phyloP scores from a whole-genome alignment of 2,113 vertebrate genomes.

The Pontoporia blainvillei region DNA sequence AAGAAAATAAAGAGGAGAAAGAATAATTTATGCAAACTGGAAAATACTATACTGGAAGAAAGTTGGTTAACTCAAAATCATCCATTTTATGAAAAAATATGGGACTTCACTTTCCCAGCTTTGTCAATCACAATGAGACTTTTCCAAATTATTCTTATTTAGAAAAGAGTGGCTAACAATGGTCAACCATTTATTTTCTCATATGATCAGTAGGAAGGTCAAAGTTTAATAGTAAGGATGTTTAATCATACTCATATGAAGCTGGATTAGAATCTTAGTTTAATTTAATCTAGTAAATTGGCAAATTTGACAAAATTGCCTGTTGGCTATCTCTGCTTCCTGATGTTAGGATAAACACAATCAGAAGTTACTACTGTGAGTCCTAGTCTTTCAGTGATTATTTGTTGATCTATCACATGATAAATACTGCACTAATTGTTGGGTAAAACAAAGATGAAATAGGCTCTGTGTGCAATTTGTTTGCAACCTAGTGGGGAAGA shows the following conservation, averaged over 20 bases:
- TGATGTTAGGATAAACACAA: neutral
- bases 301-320: neutral
- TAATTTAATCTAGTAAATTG: neutral
- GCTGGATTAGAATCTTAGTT: neutral
- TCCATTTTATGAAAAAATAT: neutral
- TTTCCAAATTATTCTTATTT: neutral
- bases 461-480: neutral
- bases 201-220: neutral
- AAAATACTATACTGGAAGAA: neutral
- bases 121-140: neutral
- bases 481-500: neutral
- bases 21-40: neutral
- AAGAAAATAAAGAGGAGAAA: neutral
- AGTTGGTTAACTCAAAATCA: neutral
- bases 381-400: neutral
- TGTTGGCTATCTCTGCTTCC: neutral
- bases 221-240: neutral
- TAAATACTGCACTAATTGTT: neutral
- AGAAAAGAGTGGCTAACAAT: neutral
- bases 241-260: neutral
- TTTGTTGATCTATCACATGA: neutral
- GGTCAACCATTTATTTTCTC: neutral
- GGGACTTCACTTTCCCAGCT: neutral
- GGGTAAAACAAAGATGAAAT: neutral
- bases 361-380: neutral